Conservation (phyloP, 2,888 invertebrate species). For the Dromius quadrimaculatus region DNA sequence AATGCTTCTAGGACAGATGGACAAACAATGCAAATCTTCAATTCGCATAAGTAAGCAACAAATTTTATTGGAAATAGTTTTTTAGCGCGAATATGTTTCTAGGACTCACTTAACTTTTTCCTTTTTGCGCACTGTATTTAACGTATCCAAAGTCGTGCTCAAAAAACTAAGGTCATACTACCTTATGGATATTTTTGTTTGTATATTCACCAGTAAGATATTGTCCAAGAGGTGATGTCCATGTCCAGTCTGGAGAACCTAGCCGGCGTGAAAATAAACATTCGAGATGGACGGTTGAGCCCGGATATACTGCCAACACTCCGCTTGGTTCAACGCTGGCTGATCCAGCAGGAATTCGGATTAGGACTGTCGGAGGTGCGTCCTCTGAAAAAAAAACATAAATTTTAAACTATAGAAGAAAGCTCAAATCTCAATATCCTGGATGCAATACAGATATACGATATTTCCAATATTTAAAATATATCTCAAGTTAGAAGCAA, state of each 20-base stretch:
- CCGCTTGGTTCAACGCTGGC: conserved; percentile 85
- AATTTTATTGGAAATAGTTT: too few relatives aligned
- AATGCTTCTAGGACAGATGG: too few relatives aligned
- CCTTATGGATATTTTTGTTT: conserved; percentile 2
- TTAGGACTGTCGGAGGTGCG: conserved; percentile 84
- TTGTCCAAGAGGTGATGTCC: conserved; percentile 84
- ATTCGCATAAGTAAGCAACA: too few relatives aligned
- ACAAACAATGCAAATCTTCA: too few relatives aligned
- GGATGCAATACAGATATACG: too few relatives aligned
- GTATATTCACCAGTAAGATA: conserved; percentile 77
- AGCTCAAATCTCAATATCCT: not conserved
- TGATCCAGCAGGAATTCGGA: conserved; percentile 82
- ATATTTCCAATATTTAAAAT: too few relatives aligned
- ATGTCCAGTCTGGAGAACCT: conserved; percentile 90
- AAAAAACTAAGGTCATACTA: too few relatives aligned
- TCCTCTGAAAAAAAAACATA: conserved; percentile 72
- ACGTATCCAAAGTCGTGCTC: too few relatives aligned
- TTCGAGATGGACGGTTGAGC: conserved; percentile 83
- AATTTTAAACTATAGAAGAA: not conserved
- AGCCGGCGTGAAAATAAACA: conserved; percentile 81
- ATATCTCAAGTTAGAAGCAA: too few relatives aligned
- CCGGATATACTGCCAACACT: conserved; percentile 83
- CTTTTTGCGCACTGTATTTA: too few relatives aligned
- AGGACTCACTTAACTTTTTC: too few relatives aligned
- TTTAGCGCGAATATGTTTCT: too few relatives aligned